Evolutionary conservation across 1,140 invertebrate species (phyloP), one percentile per base, ranked within the genome.

Genomic region (Heterodera schachtii): DNA sequence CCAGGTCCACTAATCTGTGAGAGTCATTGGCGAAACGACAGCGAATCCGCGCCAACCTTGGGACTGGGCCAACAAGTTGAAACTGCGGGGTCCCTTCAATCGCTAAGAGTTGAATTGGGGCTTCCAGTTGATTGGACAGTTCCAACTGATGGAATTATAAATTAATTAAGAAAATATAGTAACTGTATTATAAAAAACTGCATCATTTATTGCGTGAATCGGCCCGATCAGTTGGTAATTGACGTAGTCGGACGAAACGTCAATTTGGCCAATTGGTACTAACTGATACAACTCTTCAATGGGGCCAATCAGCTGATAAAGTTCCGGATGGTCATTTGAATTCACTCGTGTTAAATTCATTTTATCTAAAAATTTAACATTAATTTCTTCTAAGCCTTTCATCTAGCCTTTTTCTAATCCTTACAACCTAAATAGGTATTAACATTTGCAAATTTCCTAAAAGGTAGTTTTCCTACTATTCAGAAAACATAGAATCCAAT

Each of bases 21-120:
- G 67, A 69, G 67, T 69, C 67, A 69, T 69, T 69, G 67, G 67
- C 67, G 67, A 69, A 69, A 43, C 67, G 67, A 69, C 67, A 69
- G 67, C 67, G 67, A 69, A 69, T 43, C 6, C 41, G n/a, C n/a
- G n/a, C n/a, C 67, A 69, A 43, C 19, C n/a, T 43, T 7, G 67
- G 67, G 7, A 69, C 67, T 7, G 67, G 67, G 41, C 67, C 67
- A 69, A 69, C 67, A 16, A 69, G n/a, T 43, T 69, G 67, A n/a
- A 8, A 69, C 19, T 69, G 67, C 6, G 67, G 67, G 7, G 67
- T 1, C 7, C 67, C 67, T 43, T 69, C 67, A 69, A 69, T 69
- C 41, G 67, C 67, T 19, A 69, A 43, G 8, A 69, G n/a, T 69
- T 69, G 67, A 43, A 69, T 69, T 43, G 67, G 67, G n/a, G 67